Conservation (phyloP, 2,113 vertebrate genomes). For the Pedetes capensis region DNA sequence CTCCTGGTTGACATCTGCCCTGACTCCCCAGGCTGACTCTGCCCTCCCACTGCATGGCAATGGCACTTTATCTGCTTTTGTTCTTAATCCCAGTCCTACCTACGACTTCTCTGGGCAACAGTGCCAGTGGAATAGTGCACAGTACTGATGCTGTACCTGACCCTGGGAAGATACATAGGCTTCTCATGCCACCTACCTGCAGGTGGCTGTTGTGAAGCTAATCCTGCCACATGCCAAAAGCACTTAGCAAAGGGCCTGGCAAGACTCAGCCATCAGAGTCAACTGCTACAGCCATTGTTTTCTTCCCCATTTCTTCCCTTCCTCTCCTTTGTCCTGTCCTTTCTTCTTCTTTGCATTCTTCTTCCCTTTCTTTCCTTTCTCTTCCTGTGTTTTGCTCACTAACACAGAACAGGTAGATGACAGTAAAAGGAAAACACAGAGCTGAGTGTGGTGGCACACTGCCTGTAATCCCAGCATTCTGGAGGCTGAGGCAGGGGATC, state of each 20-base stretch:
- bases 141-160: not conserved
- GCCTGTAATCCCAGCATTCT: no score
- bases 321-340: no score
- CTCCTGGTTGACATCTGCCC: accelerated
- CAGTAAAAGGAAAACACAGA: no score
- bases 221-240: no score
- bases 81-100: not conserved
- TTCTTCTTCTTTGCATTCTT: not conserved
- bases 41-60: accelerated
- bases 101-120: no score
- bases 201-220: not conserved
- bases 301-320: not conserved
- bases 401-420: not conserved
- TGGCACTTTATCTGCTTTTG: not conserved
- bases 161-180: not conserved
- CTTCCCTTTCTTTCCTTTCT: not conserved
- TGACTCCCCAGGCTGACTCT: not conserved
- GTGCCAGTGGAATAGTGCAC: not conserved
- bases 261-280: not conserved
- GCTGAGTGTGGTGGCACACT: no score
- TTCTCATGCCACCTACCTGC: not conserved
- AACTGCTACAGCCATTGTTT: accelerated
- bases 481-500: no score
- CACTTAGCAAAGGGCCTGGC: not conserved
- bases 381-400: not conserved